Base-by-base conservation (phyloP, 2,888 invertebrate species). In the Erannis defoliaria region DNA sequence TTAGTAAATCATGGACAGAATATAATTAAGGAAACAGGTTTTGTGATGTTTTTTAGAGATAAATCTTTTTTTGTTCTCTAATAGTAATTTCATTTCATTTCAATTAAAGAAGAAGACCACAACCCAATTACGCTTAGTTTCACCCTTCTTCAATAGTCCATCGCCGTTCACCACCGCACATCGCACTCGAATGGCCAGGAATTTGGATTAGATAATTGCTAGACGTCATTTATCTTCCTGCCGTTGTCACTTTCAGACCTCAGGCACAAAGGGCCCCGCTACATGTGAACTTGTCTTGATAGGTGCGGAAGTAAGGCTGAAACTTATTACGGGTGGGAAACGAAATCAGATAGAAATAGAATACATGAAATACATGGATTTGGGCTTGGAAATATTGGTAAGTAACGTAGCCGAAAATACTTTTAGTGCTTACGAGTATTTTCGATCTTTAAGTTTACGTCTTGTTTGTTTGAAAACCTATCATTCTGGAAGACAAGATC, bases 201-300 rank as follows among this genome's bases (percentile, higher is more conserved):
- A 64, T 62, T 66, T 42, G 66, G 53, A 66, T 68, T 62, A 57
- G 51, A 84, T 88, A 89, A 89, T 88, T 85, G 84, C 81, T 75
- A 77, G 76, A 75, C 72, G 78, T 82, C 89, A 89, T 90, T 90
- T 89, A 88, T 90, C 89, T 88, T 81, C 77, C 77, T 43, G 56
- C 79, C 80, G 76, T 76, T 78, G 89, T 90, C 90, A 89, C 74
- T 70, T 74, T 71, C 88, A 90, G 87, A 79, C 74, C 73, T 76
- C 56, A 66, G 67, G 73, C 74, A 88, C 89, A 89, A 90, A 84
- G 77, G 81, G 71, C 49, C 67, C 64, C 72, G 82, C 70, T 85
- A 86, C 85, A 85, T 86, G 85, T 85, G 85, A 80, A 81, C 78
- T 73, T 77, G 75, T 76, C 78, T 76, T 21, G n/a, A 43, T 60